A percentile compares a stretch with the other conserved stretches of the same genome.
Evolutionary conservation across 2,113 vertebrate genomes (phyloP).

Genomic region (Salvelinus alpinus): DNA sequence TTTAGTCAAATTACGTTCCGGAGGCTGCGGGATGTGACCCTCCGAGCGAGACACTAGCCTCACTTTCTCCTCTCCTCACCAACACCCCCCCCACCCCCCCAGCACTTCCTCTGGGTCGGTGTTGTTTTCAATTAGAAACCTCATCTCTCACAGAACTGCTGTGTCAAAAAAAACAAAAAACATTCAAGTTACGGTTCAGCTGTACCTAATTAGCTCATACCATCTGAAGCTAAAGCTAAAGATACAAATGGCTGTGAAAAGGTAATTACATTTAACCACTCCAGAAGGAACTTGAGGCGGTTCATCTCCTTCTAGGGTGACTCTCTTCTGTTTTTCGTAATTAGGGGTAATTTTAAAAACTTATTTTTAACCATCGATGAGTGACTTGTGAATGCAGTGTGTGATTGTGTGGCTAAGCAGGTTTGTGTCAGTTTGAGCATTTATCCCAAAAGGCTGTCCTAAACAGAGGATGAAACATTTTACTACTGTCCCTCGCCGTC

Average conservation of each 20-base stretch:
- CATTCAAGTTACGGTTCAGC: constrained; percentile 31
- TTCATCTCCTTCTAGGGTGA: not conserved
- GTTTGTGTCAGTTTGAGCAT: not conserved
- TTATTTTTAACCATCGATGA: not conserved
- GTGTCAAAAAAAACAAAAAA: constrained; percentile 29
- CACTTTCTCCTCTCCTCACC: too few relatives aligned
- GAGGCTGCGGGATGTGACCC: too few relatives aligned
- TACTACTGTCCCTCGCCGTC: too few relatives aligned
- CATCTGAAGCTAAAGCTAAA: constrained; percentile 18
- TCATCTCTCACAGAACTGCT: constrained; percentile 15
- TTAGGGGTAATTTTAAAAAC: not conserved
- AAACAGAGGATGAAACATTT: too few relatives aligned
- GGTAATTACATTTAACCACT: constrained; percentile 1
- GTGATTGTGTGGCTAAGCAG: not conserved
- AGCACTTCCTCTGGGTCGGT: not conserved
- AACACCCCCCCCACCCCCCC: not conserved
- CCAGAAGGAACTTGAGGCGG: too few relatives aligned
- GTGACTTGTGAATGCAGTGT: not conserved
- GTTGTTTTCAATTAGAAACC: constrained; percentile 30
- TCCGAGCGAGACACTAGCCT: too few relatives aligned
- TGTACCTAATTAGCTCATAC: constrained; percentile 45
- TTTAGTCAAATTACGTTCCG: too few relatives aligned
- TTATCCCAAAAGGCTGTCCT: too few relatives aligned
- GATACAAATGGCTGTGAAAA: constrained; percentile 14
- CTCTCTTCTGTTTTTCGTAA: too few relatives aligned